Evolutionary conservation across 2,797 vertebrate genomes (phyloP).

Genomic region (Pseudochirops corinnae): DNA sequence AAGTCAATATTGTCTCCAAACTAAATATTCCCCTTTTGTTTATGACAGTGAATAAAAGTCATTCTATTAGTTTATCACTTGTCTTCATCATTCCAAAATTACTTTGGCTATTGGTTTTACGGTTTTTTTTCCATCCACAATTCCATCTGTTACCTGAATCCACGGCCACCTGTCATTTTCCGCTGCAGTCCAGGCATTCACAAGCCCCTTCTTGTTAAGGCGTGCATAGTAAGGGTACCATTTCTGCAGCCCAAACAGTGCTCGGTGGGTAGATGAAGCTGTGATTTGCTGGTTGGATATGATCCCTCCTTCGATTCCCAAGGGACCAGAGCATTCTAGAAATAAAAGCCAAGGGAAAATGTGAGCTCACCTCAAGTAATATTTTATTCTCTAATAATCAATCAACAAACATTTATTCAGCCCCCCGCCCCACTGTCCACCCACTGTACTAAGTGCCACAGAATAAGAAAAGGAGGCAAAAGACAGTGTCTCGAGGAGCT

Average conservation of each 20-base stretch:
- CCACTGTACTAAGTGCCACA: neutral
- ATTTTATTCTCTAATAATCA: neutral
- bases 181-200: slow-evolving; percentile 99
- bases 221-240: slow-evolving; percentile 99
- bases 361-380: neutral
- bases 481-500: neutral
- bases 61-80: slow-evolving; percentile 59
- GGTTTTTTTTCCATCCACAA: slow-evolving; percentile 46
- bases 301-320: slow-evolving; percentile 98
- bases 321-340: slow-evolving; percentile 95
- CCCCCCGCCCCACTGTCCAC: neutral
- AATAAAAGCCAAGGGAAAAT: slow-evolving; percentile 37
- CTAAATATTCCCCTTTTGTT: slow-evolving; percentile 53
- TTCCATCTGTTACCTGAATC: slow-evolving; percentile 95
- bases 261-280: slow-evolving; percentile 97
- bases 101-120: slow-evolving; percentile 68
- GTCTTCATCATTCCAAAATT: slow-evolving; percentile 73
- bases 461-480: neutral
- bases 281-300: slow-evolving; percentile 99
- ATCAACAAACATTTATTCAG: slow-evolving; percentile 15
- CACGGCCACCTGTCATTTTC: slow-evolving; percentile 99
- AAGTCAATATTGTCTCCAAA: slow-evolving; percentile 52
- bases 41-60: slow-evolving; percentile 63
- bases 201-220: slow-evolving; percentile 98
- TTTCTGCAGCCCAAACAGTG: slow-evolving; percentile 98